Conservation (phyloP, 64 coral and sea anemone genomes). For the Acropora yongei region DNA sequence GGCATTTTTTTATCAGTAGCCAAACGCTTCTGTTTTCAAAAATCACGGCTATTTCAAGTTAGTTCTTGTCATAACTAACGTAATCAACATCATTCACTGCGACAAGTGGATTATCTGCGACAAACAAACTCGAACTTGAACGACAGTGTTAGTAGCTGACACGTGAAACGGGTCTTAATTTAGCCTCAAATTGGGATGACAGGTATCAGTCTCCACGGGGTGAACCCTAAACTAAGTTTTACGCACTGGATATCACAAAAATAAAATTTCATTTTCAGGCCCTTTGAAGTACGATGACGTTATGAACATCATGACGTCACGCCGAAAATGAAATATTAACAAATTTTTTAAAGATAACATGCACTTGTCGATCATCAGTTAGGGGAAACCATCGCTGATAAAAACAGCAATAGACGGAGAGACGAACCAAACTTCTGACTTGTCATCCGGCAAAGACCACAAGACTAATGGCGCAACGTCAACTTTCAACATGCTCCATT, state of each 20-base stretch:
- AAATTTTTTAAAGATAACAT: too few relatives aligned
- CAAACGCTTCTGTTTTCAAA: too few relatives aligned
- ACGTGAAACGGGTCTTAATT: background rate
- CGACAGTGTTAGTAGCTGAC: too few relatives aligned
- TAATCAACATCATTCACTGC: too few relatives aligned
- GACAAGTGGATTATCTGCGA: too few relatives aligned
- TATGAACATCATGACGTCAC: background rate
- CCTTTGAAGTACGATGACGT: background rate
- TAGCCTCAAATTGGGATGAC: background rate
- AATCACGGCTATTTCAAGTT: too few relatives aligned
- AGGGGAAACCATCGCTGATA: too few relatives aligned
- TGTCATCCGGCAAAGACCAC: background rate
- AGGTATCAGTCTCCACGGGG: background rate
- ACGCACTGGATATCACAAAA: background rate
- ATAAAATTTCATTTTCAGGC: background rate
- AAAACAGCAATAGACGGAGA: background rate
- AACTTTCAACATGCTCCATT: background rate
- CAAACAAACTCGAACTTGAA: too few relatives aligned
- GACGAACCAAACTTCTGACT: background rate
- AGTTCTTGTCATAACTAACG: too few relatives aligned
- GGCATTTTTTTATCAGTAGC: too few relatives aligned
- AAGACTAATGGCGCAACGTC: background rate
- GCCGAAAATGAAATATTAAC: constrained; percentile 10
- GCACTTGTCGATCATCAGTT: too few relatives aligned
- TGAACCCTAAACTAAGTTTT: background rate